These are phyloP conservation scores for Chionodraco myersi DNA, from an alignment of 2,113 vertebrate species.

Conservation along the genomic window DNA sequence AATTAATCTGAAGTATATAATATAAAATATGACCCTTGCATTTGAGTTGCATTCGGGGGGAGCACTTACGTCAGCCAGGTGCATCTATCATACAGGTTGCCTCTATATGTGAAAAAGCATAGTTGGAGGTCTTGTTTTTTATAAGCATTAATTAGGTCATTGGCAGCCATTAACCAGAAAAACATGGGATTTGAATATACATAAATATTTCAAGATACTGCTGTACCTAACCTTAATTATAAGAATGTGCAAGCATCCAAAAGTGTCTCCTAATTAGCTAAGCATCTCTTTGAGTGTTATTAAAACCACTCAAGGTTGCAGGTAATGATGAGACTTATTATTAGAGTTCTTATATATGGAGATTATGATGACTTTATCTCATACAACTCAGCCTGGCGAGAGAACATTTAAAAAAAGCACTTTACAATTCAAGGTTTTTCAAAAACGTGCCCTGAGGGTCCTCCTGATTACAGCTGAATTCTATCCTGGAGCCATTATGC, in stretches of 20 bases:
- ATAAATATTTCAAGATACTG: not conserved
- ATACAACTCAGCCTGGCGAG: not conserved
- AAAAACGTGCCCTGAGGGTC: not conserved
- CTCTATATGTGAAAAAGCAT: not conserved
- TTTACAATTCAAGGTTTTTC: not conserved
- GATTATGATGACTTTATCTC: not conserved
- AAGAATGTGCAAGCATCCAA: not conserved
- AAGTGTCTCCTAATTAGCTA: not conserved
- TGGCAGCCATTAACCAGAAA: not conserved
- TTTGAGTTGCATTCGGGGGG: not conserved
- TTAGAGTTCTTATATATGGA: too few species aligned
- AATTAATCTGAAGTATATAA: not conserved
- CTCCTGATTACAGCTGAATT: not conserved
- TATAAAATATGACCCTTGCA: not conserved
- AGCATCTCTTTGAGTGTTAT: not conserved
- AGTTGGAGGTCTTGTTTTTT: not conserved
- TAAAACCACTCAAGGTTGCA: not conserved
- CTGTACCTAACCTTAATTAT: not conserved
- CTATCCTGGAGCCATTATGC: not conserved
- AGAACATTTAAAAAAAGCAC: not conserved
- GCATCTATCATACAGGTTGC: too few species aligned
- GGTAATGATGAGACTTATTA: not conserved
- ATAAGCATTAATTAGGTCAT: not conserved
- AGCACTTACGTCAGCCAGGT: too few species aligned
- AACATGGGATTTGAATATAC: not conserved